These are phyloP conservation scores for Rhodeus uyekii DNA, from an alignment of 2,797 vertebrate species.

Conservation along the genomic window DNA sequence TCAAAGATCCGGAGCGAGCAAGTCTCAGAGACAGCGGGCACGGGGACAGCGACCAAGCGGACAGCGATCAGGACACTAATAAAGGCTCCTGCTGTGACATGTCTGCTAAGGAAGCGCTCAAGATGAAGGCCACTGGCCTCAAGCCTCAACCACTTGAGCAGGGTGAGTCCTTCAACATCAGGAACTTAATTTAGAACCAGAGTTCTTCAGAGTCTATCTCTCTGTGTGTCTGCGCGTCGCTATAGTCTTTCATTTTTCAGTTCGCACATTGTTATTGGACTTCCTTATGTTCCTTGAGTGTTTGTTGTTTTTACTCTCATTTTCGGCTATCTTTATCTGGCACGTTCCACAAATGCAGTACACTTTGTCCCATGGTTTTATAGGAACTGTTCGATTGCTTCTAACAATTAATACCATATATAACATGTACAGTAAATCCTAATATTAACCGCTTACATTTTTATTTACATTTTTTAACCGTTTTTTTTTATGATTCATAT, in stretches of 20 bases:
- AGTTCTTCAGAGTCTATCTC: neutral
- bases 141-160: slow-evolving; percentile 94
- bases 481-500: too few species aligned
- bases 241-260: neutral
- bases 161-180: slow-evolving; percentile 81
- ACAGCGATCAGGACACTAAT: slow-evolving; percentile 99
- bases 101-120: slow-evolving; percentile 98
- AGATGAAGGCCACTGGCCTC: slow-evolving; percentile 94
- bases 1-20: slow-evolving; percentile 98
- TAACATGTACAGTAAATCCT: neutral
- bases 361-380: neutral
- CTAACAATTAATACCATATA: neutral
- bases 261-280: neutral
- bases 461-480: too few species aligned
- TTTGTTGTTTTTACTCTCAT: neutral
- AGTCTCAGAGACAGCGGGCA: slow-evolving; percentile 99
- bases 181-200: slow-evolving; percentile 1
- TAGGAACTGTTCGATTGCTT: neutral
- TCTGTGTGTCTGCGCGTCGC: neutral
- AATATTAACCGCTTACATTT: too few species aligned
- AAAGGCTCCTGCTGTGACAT: slow-evolving; percentile 99
- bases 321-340: neutral
- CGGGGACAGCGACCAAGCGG: slow-evolving; percentile 98
- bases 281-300: neutral
- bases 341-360: neutral